Percentiles rank a stretch among this genome's conserved stretches.
These are phyloP conservation scores for Cerastis rubricosa DNA, from an alignment of 2,888 invertebrate species.

Conservation along the genomic window DNA sequence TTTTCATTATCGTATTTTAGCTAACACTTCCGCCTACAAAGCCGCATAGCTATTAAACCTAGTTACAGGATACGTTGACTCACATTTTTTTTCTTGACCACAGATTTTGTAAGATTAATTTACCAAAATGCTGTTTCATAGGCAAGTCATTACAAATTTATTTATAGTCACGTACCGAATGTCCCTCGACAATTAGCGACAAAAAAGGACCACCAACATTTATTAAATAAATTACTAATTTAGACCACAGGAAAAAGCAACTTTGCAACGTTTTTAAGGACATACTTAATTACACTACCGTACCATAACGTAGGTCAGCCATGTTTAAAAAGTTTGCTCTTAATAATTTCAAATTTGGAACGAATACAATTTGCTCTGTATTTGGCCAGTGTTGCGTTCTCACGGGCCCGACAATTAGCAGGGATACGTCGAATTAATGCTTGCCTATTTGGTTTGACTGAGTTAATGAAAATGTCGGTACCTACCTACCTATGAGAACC, in stretches of 20 bases:
- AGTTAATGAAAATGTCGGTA: slow-evolving; percentile 64
- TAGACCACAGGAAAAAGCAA: slow-evolving; percentile 15
- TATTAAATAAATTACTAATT: slow-evolving; percentile 25
- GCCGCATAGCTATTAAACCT: slow-evolving; percentile 13
- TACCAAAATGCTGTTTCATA: slow-evolving; percentile 23
- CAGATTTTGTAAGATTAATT: slow-evolving; percentile 31
- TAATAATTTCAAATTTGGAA: slow-evolving; percentile 62
- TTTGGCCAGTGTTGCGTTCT: slow-evolving; percentile 69
- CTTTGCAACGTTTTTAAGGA: too few relatives aligned
- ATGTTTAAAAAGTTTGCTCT: slow-evolving; percentile 41
- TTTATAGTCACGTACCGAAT: slow-evolving; percentile 6
- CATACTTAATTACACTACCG: slow-evolving; percentile 11
- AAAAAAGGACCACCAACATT: slow-evolving; percentile 28
- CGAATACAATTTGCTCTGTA: slow-evolving; percentile 73
- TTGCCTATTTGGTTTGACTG: slow-evolving; percentile 59
- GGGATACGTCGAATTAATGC: slow-evolving; percentile 64
- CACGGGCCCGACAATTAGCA: slow-evolving; percentile 73
- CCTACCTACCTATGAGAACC: slow-evolving; percentile 51
- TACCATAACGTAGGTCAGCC: slow-evolving; percentile 11
- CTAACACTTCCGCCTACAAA: slow-evolving; percentile 32
- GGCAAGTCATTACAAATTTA: slow-evolving; percentile 23
- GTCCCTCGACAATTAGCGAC: slow-evolving; percentile 5
- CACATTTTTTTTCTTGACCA: slow-evolving; percentile 34
- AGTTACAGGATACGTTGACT: slow-evolving; percentile 43
- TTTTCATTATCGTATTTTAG: slow-evolving; percentile 49